phyloP scores from a whole-genome alignment of 2,113 vertebrate species.

The Melanocharis versteri region DNA sequence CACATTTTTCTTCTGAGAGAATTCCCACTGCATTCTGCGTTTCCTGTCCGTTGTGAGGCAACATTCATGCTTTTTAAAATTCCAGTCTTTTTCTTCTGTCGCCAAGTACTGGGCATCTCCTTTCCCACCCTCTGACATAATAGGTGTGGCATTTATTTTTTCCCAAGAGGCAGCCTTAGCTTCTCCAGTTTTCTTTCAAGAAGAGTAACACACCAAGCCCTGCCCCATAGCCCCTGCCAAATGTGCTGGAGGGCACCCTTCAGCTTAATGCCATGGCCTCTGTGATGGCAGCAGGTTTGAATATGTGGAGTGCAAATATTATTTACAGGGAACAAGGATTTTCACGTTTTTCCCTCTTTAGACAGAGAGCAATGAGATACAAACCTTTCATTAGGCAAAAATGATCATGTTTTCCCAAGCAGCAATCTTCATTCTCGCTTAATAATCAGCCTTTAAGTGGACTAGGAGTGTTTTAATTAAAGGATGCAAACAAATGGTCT shows the following conservation, averaged over 20 bases:
- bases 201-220: not conserved
- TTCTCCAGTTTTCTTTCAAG: not conserved
- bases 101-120: not conserved
- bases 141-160: not conserved
- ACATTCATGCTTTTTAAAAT: not conserved
- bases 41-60: not conserved
- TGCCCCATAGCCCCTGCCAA: not conserved
- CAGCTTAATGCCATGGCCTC: not conserved
- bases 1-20: not conserved
- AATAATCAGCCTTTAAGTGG: not conserved
- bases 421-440: slow-evolving; percentile 20
- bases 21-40: not conserved
- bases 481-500: not conserved
- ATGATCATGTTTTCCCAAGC: not conserved
- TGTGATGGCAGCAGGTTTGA: not conserved
- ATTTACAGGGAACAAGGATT: not conserved
- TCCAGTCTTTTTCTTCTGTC: not conserved
- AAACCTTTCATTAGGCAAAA: slow-evolving; percentile 30
- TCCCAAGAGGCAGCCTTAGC: not conserved
- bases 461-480: not conserved
- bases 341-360: not conserved
- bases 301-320: rapidly evolving
- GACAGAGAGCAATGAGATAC: not conserved
- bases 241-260: not conserved
- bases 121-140: not conserved